A percentile compares a stretch with the other conserved stretches of the same genome.
Evolutionary conservation across 2,113 vertebrate genomes (phyloP).

Genomic region (Bettongia penicillata): DNA sequence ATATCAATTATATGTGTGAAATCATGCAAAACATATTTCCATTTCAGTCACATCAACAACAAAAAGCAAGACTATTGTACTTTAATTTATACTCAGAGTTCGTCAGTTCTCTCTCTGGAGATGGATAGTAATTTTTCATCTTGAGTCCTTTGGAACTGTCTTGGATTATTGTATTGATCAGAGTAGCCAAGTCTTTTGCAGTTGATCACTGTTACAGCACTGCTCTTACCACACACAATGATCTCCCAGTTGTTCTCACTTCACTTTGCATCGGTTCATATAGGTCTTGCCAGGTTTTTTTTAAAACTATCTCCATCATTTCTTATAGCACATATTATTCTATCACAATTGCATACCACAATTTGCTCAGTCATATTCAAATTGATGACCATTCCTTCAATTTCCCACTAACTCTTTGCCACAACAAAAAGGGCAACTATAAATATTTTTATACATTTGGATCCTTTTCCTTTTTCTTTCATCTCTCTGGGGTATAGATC

Average conservation of each 20-base stretch:
- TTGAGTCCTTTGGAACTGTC: not conserved
- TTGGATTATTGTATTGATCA: not conserved
- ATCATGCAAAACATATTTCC: not conserved
- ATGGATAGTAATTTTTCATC: not conserved
- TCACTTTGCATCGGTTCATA: not conserved
- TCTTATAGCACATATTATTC: not conserved
- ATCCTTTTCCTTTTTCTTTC: too few relatives aligned
- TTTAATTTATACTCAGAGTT: not conserved
- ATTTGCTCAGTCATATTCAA: not conserved
- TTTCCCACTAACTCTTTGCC: not conserved
- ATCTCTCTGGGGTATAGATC: too few relatives aligned
- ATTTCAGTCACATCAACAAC: not conserved
- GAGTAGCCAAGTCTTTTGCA: not conserved
- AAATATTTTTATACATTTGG: not conserved
- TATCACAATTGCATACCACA: not conserved
- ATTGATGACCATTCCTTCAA: not conserved
- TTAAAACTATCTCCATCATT: not conserved
- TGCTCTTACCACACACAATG: not conserved
- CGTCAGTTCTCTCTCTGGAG: not conserved
- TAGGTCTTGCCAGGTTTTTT: not conserved
- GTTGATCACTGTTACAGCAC: not conserved
- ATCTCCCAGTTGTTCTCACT: not conserved
- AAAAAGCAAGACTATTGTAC: not conserved
- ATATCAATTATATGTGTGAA: not conserved
- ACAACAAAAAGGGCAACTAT: not conserved